Conservation (phyloP, 2,888 invertebrate genomes). For the Amblyjoppa fuscipennis region DNA sequence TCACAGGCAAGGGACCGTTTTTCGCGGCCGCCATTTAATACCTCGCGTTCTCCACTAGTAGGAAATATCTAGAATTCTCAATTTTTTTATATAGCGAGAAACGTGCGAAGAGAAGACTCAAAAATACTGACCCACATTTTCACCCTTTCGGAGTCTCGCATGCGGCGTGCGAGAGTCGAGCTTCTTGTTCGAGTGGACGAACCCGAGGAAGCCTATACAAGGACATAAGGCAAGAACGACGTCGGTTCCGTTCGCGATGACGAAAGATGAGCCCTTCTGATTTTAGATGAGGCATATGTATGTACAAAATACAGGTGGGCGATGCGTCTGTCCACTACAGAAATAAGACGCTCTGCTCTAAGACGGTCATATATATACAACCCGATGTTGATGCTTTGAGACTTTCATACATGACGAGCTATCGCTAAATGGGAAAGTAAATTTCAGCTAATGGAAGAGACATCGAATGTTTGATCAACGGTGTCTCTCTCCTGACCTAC, state of each 20-base stretch:
- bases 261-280: not conserved
- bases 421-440: slow-evolving; percentile 84
- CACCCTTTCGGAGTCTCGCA: not conserved
- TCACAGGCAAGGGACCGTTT: not conserved
- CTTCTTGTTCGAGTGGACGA: slow-evolving; percentile 13
- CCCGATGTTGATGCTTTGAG: slow-evolving; percentile 56
- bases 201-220: not conserved
- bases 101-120: not conserved
- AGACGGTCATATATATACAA: slow-evolving; percentile 2
- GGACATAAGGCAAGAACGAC: not conserved
- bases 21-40: not conserved
- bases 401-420: slow-evolving; percentile 83
- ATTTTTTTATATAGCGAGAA: slow-evolving; percentile 9
- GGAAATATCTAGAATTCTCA: not conserved
- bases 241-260: not conserved
- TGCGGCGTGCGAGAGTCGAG: not conserved
- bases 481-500: slow-evolving; percentile 82
- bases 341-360: slow-evolving; percentile 18
- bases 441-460: slow-evolving; percentile 84
- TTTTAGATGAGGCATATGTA: not conserved
- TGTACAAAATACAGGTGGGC: slow-evolving; percentile 34
- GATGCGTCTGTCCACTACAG: slow-evolving; percentile 14
- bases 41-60: not conserved
- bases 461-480: slow-evolving; percentile 83
- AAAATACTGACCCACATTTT: slow-evolving; percentile 70